A percentile compares a stretch with the other conserved stretches of the same genome.
phyloP scores from a whole-genome alignment of 2,888 invertebrate species.

The Pemphredon lugubris region DNA sequence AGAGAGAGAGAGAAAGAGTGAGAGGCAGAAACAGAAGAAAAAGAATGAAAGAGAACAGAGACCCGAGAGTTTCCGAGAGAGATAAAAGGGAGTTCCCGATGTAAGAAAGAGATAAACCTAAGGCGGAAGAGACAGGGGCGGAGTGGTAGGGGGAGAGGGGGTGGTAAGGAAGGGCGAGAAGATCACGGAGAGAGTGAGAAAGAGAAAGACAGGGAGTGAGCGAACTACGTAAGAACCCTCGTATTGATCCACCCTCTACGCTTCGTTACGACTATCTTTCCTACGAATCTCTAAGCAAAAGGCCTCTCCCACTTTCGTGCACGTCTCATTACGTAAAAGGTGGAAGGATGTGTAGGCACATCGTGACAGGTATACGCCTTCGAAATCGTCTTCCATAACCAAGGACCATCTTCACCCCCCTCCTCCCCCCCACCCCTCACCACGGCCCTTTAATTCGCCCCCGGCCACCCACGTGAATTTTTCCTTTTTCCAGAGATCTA shows the following conservation, averaged over 20 bases:
- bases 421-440: neutral
- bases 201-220: constrained; percentile 65
- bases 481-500: too few species aligned
- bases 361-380: constrained; percentile 39
- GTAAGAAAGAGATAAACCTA: constrained; percentile 45
- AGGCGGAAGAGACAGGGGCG: constrained; percentile 33
- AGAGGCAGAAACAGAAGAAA: constrained; percentile 2
- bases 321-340: constrained; percentile 69
- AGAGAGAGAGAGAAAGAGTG: constrained; percentile 22
- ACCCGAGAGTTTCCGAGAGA: constrained; percentile 38
- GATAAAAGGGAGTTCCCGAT: constrained; percentile 27
- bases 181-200: constrained; percentile 42
- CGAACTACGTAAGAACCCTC: constrained; percentile 77
- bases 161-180: constrained; percentile 17
- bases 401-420: neutral
- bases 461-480: too few species aligned
- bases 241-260: constrained; percentile 78
- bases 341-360: constrained; percentile 55
- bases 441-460: neutral
- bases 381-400: constrained; percentile 25
- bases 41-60: constrained; percentile 28
- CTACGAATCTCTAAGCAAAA: constrained; percentile 76
- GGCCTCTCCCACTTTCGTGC: constrained; percentile 72
- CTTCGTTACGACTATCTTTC: constrained; percentile 78
- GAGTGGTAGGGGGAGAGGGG: constrained; percentile 30